phyloP scores from a whole-genome alignment of 1,140 invertebrate genomes.

The Neuroterus valhalla region DNA sequence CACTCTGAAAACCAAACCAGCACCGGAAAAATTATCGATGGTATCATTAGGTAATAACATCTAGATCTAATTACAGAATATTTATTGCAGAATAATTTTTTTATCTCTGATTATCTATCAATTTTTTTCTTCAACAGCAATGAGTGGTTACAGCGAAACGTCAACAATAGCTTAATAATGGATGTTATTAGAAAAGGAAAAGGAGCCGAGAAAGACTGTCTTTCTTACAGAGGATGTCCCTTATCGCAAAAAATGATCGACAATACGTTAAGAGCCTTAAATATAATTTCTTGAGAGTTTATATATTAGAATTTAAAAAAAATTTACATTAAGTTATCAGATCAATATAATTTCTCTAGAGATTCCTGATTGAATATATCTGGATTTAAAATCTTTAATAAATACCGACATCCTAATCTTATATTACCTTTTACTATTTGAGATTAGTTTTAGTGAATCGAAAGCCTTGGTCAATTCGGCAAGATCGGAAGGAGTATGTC shows the following conservation, averaged over 20 bases:
- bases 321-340: too few relatives aligned
- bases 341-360: too few relatives aligned
- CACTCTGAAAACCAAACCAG: slow-evolving; percentile 57
- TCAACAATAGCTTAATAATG: slow-evolving; percentile 64
- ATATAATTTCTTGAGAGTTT: not conserved
- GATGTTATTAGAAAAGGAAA: slow-evolving; percentile 60
- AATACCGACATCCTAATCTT: too few relatives aligned
- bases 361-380: too few relatives aligned
- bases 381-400: too few relatives aligned
- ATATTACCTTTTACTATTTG: not conserved
- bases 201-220: slow-evolving; percentile 46
- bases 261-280: slow-evolving; percentile 35
- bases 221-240: slow-evolving; percentile 44
- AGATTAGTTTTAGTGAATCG: slow-evolving; percentile 55
- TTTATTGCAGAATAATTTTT: too few relatives aligned
- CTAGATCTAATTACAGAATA: not conserved
- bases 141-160: slow-evolving; percentile 58
- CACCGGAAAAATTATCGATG: slow-evolving; percentile 70
- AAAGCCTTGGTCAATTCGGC: slow-evolving; percentile 63
- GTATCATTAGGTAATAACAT: slow-evolving; percentile 63
- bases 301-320: too few relatives aligned
- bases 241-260: slow-evolving; percentile 34
- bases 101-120: too few relatives aligned
- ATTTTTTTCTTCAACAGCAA: slow-evolving; percentile 46
- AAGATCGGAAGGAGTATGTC: slow-evolving; percentile 74